Conservation (phyloP, 2,888 invertebrate genomes). For the Hartigia nigra region DNA sequence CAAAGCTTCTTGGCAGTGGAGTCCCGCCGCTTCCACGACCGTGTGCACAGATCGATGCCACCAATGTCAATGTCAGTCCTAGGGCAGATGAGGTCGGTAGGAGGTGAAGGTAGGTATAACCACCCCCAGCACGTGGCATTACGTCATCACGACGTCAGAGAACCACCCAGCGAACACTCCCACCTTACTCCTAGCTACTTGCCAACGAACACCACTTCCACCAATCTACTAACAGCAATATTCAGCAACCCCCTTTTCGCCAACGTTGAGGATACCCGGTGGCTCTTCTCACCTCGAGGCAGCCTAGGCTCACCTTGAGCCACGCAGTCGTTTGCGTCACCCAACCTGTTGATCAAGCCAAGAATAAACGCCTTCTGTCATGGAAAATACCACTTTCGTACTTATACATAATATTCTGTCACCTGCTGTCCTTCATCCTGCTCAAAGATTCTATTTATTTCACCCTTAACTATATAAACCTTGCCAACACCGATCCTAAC, state of each 20-base stretch:
- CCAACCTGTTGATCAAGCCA: slow-evolving; percentile 58
- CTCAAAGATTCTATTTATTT: background rate
- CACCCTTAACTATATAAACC: too few relatives aligned
- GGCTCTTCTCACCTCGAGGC: slow-evolving; percentile 1
- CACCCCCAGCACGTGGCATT: slow-evolving; percentile 33
- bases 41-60: slow-evolving; percentile 43
- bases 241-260: slow-evolving; percentile 13
- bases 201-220: background rate
- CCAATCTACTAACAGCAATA: background rate
- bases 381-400: slow-evolving; percentile 42
- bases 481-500: too few relatives aligned
- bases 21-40: background rate
- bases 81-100: slow-evolving; percentile 38
- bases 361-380: slow-evolving; percentile 45
- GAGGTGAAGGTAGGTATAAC: slow-evolving; percentile 8
- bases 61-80: slow-evolving; percentile 60
- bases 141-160: slow-evolving; percentile 50
- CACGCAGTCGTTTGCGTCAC: slow-evolving; percentile 35
- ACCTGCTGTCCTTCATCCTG: background rate
- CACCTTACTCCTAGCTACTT: background rate
- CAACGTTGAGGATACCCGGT: slow-evolving; percentile 16
- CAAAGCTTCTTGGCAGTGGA: background rate
- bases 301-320: slow-evolving; percentile 3
- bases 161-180: slow-evolving; percentile 22
- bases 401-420: background rate